Base-by-base conservation (phyloP, 2,113 vertebrate genomes). In the Anarrhichthys ocellatus region DNA sequence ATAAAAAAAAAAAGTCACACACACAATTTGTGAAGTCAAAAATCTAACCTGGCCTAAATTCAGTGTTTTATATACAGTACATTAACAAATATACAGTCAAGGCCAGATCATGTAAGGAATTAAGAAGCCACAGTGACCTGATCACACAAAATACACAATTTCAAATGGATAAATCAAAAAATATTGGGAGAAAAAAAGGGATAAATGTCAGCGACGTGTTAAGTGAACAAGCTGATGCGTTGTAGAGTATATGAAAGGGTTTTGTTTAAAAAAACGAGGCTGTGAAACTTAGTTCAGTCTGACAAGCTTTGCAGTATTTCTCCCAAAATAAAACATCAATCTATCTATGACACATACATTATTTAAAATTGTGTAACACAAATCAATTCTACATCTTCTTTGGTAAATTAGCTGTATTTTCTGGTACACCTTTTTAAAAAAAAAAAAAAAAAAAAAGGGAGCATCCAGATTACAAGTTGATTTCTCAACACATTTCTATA, bases 361-460 rank as follows among this genome's bases (percentile, higher is more conserved):
- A 64, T 70, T 34, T 59, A 42, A 70, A 74, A 63, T 48, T 27
- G 32, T 24, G 15, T 44, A 75, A 79, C 79, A 82, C 56, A 68
- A 64, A 48, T 69, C 13, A 84, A 67, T 52, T 61, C 73, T 91
- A 91, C 42, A 32, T 48, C 78, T 82, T 92, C 87, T 89, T 92
- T 94, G 92, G 94, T 93, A 73, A 72, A 64, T 82, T 95, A 89
- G 94, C 95, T 93, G 95, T 95, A 94, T 93, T 11, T 88, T 84
- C 14, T 50, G 90, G 85, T 83, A 90, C 82, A 88, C 86, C 86
- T 85, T 84, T 74, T 38, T 4, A 17, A 36, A n/a, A 71, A 76
- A 75, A n/a, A n/a, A n/a, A n/a, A n/a, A n/a, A n/a, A n/a, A n/a
- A n/a, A n/a, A n/a, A n/a, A n/a, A 83, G 91, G 67, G 70, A 83